These are phyloP conservation scores for Scytalopus superciliaris DNA, from an alignment of 2,113 vertebrate genomes.

Conservation along the genomic window DNA sequence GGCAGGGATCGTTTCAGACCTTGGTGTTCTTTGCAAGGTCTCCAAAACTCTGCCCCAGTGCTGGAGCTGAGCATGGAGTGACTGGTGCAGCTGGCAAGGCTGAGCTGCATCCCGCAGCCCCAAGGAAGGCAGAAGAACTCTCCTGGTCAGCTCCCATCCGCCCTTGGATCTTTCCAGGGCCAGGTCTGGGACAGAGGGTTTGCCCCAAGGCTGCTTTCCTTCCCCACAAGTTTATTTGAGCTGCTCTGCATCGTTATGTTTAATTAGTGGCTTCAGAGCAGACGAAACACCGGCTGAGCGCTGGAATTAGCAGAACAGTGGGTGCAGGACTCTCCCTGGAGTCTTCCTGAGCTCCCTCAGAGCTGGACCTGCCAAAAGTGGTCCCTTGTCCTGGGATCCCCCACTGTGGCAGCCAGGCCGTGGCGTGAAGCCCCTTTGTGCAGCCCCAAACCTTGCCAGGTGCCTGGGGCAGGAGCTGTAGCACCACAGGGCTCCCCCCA, in stretches of 20 bases:
- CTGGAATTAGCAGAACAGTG: background rate
- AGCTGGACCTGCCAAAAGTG: background rate
- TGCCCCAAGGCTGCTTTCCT: background rate
- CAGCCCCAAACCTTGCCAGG: rapidly evolving
- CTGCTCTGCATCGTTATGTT: background rate
- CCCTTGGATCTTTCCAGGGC: background rate
- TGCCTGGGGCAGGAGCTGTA: background rate
- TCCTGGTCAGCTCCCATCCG: background rate
- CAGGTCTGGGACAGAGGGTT: background rate
- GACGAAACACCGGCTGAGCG: background rate
- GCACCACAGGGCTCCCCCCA: background rate
- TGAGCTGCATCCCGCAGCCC: background rate
- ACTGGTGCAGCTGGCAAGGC: background rate
- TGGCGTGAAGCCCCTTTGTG: rapidly evolving
- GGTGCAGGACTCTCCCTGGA: background rate
- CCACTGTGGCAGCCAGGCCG: background rate
- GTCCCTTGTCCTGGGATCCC: background rate
- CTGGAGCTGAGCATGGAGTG: background rate
- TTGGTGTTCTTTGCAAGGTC: background rate
- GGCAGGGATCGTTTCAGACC: background rate
- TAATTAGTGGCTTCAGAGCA: background rate
- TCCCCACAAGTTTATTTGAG: background rate
- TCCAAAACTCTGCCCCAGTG: background rate
- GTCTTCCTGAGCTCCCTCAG: background rate
- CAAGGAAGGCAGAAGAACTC: background rate